phyloP scores from a whole-genome alignment of 2,113 vertebrate genomes.

The Raphicerus campestris region DNA sequence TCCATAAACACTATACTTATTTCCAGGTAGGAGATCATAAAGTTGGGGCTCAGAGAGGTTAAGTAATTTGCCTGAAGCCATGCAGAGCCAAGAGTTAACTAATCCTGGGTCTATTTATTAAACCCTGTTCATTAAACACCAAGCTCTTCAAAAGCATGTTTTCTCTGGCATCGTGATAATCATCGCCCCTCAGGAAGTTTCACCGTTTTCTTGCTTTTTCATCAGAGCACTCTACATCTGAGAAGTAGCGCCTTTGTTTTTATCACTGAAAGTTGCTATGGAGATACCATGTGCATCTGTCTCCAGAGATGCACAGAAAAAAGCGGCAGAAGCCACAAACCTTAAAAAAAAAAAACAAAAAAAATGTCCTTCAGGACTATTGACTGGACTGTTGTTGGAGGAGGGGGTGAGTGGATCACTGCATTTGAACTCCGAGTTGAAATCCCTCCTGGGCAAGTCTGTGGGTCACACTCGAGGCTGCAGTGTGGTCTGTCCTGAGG shows the following conservation, averaged over 20 bases:
- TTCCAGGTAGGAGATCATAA: neutral
- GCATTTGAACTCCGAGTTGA: neutral
- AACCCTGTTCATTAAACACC: neutral
- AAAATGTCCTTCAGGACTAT: conserved; percentile 10
- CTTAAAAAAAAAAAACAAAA: neutral
- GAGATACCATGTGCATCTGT: neutral
- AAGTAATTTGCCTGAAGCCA: neutral
- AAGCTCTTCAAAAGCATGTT: neutral
- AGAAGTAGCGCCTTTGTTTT: conserved; percentile 13
- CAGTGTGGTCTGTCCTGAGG: too few relatives aligned
- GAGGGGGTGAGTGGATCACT: neutral
- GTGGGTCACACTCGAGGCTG: neutral
- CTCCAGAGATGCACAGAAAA: conserved; percentile 6
- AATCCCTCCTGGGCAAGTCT: neutral
- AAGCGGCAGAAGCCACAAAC: neutral
- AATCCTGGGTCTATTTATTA: neutral
- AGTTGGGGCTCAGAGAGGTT: neutral
- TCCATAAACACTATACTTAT: neutral
- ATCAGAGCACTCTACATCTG: neutral
- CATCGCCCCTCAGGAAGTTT: neutral
- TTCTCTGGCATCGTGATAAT: neutral
- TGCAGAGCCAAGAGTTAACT: neutral
- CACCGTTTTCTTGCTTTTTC: neutral
- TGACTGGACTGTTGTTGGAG: neutral
- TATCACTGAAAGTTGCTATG: conserved; percentile 51